Evolutionary conservation across 1,140 invertebrate species (phyloP), one percentile per base, ranked within the genome.

Genomic region (Cydia amplana): DNA sequence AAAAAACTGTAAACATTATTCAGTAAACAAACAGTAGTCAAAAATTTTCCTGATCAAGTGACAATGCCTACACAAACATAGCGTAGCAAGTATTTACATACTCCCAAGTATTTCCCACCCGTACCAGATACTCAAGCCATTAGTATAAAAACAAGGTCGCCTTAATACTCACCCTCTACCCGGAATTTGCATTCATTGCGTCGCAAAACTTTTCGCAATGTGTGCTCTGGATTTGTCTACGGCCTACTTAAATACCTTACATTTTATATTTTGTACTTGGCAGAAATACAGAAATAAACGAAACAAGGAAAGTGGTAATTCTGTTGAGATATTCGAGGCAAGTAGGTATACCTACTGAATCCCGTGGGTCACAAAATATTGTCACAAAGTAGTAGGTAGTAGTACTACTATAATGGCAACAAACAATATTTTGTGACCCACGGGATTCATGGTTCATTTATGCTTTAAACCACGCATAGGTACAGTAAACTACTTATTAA

Each of bases 141-240:
- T 70, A 70, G 65, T 70, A 70, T 70, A 70, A 70, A 70, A 70
- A 70, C 65, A 70, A 10, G 65, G 65, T 70, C 65, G 65, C 65
- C 32, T 43, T 70, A 60, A 60, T 23, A 70, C 36, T 32, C 65
- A 70, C 65, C 32, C 55, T 32, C 64, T 67, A 74, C 49, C 73
- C 73, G 73, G 73, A 25, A 74, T 74, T 60, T 74, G 73, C 73
- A 74, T 74, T 74, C 73, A 74, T 74, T 74, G 73, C 73, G 73
- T 74, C 73, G 51, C 73, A 63, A 74, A 74, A 55, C 51, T 74
- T 74, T 74, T 63, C 28, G 43, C 65, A 70, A 55, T 74, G 73
- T 74, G 46, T 74, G 73, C 73, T 55, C 73, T 40, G 73, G 73
- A 51, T 74, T 74, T 74, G 51, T 28, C 73, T 74, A 55, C 32